Evolutionary conservation across 2,113 vertebrate genomes (phyloP), one percentile per base, ranked within the genome.

Genomic region (Oreocharis arfaki): DNA sequence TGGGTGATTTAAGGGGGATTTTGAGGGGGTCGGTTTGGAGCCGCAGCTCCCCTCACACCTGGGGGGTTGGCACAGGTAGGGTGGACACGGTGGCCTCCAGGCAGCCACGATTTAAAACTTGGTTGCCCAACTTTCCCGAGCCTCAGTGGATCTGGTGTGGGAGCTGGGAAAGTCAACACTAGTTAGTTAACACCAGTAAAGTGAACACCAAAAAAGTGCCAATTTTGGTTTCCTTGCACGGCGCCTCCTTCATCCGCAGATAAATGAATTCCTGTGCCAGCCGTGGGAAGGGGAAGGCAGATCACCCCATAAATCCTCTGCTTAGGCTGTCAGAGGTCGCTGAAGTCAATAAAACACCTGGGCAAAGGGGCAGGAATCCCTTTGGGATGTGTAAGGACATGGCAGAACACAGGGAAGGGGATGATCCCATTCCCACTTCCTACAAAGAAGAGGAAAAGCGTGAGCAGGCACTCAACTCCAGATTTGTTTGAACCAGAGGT

Each of bases 211-310:
- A 57, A 37, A 28, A 59, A 3, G 1, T 9, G 33, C 49, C 42
- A 3, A 0, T 26, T 41, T 73, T 10, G 14, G 23, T 73, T 12
- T 2, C 33, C 39, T 8, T 5, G 6, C 26, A 4, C 3, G 0
- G 17, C 4, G 20, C 6, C 33, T 19, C 27, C 35, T 28, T 19
- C 33, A 9, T 5, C 41, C 32, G 1, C 1, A 1, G 55, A 63
- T 63, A 15, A 18, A 11, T 19, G 0, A 22, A n/a, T 42, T 82
- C 32, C 67, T 6, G 0, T 4, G 44, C 1, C 4, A 19, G 61
- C 53, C 22, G 0, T 0, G 18, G 90, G 47, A 46, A 35, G 9
- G 78, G 74, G 74, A 22, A 27, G 56, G 73, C 7, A 46, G 67
- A 7, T 2, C n/a, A 13, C 0, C 6, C 28, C 33, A 11, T 1